phyloP scores from a whole-genome alignment of 2,113 vertebrate species.

The Chloropsis cyanopogon region DNA sequence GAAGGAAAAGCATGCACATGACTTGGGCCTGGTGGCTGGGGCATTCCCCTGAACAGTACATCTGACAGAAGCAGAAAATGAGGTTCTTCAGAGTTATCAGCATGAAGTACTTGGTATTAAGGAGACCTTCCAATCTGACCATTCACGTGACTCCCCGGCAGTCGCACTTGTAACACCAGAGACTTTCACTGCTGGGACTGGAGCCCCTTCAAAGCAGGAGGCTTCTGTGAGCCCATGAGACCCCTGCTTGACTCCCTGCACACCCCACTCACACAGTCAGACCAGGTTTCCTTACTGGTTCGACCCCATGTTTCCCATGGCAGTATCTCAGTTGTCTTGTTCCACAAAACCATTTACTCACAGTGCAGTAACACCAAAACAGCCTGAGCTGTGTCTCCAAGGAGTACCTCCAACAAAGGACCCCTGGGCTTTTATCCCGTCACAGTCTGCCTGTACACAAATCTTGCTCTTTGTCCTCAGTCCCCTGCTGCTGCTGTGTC shows the following conservation, averaged over 20 bases:
- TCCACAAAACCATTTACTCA: neutral
- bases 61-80: neutral
- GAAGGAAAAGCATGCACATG: neutral
- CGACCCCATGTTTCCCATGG: neutral
- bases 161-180: neutral
- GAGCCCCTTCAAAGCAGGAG: neutral
- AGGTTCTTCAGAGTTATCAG: neutral
- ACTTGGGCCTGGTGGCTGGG: neutral
- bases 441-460: neutral
- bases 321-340: neutral
- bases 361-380: neutral
- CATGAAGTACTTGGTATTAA: neutral
- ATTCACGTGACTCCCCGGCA: neutral
- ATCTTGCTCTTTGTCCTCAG: neutral
- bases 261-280: neutral
- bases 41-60: neutral
- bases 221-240: rapidly evolving
- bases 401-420: neutral
- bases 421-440: neutral
- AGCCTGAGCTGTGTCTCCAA: neutral
- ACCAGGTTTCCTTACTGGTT: neutral
- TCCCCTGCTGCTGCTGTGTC: neutral
- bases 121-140: neutral
- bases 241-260: neutral
- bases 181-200: neutral